Conservation (phyloP, 2,797 vertebrate genomes). For the Schizopygopsis pylzovi region DNA sequence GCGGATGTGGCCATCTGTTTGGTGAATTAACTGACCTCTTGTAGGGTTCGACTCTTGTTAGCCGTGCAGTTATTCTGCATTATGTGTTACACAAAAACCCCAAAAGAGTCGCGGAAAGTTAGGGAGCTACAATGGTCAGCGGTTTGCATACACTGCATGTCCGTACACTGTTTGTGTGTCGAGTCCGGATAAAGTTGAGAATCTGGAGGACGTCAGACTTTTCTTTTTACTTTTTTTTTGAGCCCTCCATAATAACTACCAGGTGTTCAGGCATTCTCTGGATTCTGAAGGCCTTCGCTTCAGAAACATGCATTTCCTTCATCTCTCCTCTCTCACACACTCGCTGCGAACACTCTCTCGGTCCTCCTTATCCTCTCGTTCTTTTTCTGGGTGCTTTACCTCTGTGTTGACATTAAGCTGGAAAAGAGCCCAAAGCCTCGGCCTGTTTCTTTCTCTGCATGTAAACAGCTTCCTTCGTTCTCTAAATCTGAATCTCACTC, state of each 20-base stretch:
- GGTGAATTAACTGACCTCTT: conserved; percentile 20
- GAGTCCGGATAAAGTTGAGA: conserved; percentile 27
- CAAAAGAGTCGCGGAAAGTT: neutral
- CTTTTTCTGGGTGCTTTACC: conserved; percentile 28
- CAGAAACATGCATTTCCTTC: conserved; percentile 47
- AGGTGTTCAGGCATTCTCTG: conserved; percentile 59
- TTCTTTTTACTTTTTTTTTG: conserved; percentile 29
- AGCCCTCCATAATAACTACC: conserved; percentile 63
- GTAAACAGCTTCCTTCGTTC: neutral
- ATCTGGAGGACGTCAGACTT: conserved; percentile 44
- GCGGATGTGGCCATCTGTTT: conserved; percentile 23
- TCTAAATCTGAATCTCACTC: conserved; percentile 24
- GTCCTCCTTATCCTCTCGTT: conserved; percentile 11
- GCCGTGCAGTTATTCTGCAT: conserved; percentile 17
- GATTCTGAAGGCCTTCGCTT: conserved; percentile 44
- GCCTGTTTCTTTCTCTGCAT: conserved; percentile 42
- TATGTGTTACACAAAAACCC: conserved; percentile 49
- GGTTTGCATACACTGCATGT: neutral
- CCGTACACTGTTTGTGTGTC: neutral
- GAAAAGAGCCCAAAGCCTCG: conserved; percentile 12
- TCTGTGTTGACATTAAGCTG: conserved; percentile 40
- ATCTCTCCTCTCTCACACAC: conserved; percentile 35
- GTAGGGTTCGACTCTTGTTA: conserved; percentile 35
- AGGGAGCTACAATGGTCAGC: conserved; percentile 17
- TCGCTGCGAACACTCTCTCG: conserved; percentile 9